Base-by-base conservation (phyloP, 2,888 invertebrate species). In the Yponomeuta evonymella region DNA sequence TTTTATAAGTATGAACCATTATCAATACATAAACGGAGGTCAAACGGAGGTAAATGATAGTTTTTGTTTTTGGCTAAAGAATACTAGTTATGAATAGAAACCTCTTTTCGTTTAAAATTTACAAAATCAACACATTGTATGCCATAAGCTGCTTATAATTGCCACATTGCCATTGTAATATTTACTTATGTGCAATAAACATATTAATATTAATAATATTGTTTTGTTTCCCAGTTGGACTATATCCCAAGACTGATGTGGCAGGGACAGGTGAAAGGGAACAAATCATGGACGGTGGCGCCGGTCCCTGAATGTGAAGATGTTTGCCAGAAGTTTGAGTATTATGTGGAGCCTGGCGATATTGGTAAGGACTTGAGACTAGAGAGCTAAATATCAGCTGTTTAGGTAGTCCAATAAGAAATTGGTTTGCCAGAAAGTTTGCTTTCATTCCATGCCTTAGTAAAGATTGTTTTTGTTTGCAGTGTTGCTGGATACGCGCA, bases 221-320 rank as follows among this genome's bases (percentile, higher is more conserved):
- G 67, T 65, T 58, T 30, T 15, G 15, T 70, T 75, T 88, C 93
- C 69, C 83, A 98, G 98, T 88, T 98, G 83, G 98, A 98, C 87
- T 97, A 97, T 82, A 98, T 98, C 76, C 95, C 96, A 76, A 94
- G 98, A 73, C 93, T 98, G 48, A 97, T 98, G 94, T 98, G 98
- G 98, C 98, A 98, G 88, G 98, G 97, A 2, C 98, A 98, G 89
- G 93, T 98, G 23, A 93, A 94, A 76, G 98, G 98, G 0, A 95
- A 94, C 77, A 98, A 98, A 89, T 95, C 94, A 12, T 98, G 98
- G 98, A 92, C 93, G 30, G 87, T 98, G 58, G 94, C 95, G 15
- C 98, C 98, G 0, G 96, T 97, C 0, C 96, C 97, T 0, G 98
- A 98, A 88, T 97, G 97, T 89, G 96, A 97, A 83, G 84, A 94